Percentiles rank a stretch among this genome's conserved stretches.
Evolutionary conservation across 2,113 vertebrate species (phyloP).

Genomic region (Sardina pilchardus): DNA sequence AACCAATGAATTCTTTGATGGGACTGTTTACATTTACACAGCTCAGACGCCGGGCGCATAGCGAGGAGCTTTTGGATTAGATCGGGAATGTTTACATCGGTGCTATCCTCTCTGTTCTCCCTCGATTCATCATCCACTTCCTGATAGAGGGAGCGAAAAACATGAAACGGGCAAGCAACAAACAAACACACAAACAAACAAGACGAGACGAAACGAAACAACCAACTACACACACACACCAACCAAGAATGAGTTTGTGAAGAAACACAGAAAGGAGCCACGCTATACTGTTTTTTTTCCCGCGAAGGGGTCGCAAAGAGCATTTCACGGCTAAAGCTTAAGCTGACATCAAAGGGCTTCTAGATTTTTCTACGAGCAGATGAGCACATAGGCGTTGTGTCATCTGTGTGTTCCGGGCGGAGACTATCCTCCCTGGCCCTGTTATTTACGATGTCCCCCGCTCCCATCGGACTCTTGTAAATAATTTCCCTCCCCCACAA

Average conservation of each 20-base stretch:
- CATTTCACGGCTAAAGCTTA: background rate
- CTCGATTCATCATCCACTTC: background rate
- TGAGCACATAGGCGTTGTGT: background rate
- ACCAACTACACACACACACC: background rate
- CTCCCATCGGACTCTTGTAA: background rate
- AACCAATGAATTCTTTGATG: background rate
- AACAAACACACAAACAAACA: background rate
- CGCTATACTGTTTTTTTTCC: background rate
- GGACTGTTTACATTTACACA: background rate
- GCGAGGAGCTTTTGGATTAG: background rate
- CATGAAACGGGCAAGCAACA: background rate
- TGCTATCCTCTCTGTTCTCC: background rate
- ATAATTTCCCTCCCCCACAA: background rate
- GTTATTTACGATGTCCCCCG: background rate
- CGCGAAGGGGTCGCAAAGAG: background rate
- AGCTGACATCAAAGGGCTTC: background rate
- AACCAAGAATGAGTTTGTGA: background rate
- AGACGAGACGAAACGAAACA: background rate
- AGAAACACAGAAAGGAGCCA: background rate
- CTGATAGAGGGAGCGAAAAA: background rate
- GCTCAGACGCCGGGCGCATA: background rate
- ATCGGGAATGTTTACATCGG: background rate
- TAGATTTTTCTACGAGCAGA: background rate
- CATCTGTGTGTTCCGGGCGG: background rate
- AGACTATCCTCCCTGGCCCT: background rate